Percentiles rank a stretch among this genome's conserved stretches.
phyloP scores from a whole-genome alignment of 30 jellyfish, hydroid and myxozoan genomes.

The Morbakka virulenta region DNA sequence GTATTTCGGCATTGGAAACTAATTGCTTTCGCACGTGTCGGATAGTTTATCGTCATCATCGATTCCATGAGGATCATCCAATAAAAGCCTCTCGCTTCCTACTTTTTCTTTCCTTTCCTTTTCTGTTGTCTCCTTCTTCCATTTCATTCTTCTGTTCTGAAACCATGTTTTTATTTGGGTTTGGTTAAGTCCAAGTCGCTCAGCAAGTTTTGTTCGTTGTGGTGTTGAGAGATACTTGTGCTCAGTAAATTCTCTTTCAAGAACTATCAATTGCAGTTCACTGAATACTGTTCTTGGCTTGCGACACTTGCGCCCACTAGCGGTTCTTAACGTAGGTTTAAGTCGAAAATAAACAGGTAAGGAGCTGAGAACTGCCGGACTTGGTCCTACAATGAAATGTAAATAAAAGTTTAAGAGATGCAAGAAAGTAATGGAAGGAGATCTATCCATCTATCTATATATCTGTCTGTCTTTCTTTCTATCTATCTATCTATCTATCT shows the following conservation, averaged over 20 bases:
- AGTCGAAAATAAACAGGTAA: conserved; percentile 88
- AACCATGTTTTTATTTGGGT: conserved; percentile 98
- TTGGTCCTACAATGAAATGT: conserved; percentile 53
- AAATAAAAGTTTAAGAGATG: too few relatives aligned
- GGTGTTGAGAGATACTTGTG: conserved; percentile 95
- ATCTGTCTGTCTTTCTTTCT: too few relatives aligned
- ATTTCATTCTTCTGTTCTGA: conserved; percentile 96
- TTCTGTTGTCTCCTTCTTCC: conserved; percentile 98
- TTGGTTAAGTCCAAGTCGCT: conserved; percentile 94
- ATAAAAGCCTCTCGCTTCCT: conserved; percentile 36
- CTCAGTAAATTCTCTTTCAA: conserved; percentile 93
- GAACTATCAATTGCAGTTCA: conserved; percentile 93
- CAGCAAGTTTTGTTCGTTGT: conserved; percentile 95
- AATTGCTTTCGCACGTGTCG: neutral
- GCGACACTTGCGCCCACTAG: conserved; percentile 95
- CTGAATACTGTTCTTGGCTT: conserved; percentile 97
- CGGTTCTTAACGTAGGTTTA: conserved; percentile 77
- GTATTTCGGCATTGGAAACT: too few relatives aligned
- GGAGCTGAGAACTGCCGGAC: conserved; percentile 72
- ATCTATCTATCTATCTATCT: too few relatives aligned
- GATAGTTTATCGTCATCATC: neutral
- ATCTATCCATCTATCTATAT: too few relatives aligned
- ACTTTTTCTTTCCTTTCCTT: conserved; percentile 48
- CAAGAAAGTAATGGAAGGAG: too few relatives aligned
- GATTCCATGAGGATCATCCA: neutral